Evolutionary conservation across 2,888 invertebrate genomes (phyloP).

Genomic region (Idaea biselata): DNA sequence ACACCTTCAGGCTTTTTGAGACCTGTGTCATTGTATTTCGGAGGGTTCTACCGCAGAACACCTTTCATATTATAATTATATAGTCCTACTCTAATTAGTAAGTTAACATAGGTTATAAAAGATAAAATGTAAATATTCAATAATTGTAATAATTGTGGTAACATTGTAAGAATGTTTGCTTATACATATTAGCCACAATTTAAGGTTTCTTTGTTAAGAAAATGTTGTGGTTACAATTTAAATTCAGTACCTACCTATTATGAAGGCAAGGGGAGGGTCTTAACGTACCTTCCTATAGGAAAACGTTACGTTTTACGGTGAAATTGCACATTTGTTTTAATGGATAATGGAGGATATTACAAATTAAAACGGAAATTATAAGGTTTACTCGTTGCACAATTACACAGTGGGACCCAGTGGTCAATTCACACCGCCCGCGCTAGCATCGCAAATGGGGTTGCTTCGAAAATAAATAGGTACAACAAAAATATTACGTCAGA

Average conservation of each 20-base stretch:
- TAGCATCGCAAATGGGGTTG: too few relatives aligned
- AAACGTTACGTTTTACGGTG: too few relatives aligned
- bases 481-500: too few relatives aligned
- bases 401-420: too few relatives aligned
- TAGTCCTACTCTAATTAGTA: background rate
- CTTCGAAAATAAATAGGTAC: too few relatives aligned
- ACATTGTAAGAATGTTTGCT: background rate
- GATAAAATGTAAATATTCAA: background rate
- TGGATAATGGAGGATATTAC: too few relatives aligned
- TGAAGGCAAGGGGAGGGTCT: background rate
- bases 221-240: background rate
- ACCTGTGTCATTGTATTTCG: background rate
- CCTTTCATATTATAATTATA: too few relatives aligned
- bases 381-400: too few relatives aligned
- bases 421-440: too few relatives aligned
- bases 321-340: too few relatives aligned
- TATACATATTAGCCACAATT: background rate
- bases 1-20: slow-evolving; percentile 34
- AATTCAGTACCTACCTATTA: background rate
- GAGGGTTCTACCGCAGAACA: background rate
- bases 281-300: background rate
- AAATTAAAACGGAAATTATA: too few relatives aligned
- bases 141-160: too few relatives aligned
- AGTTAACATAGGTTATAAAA: background rate
- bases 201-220: background rate